A percentile compares a stretch with the other conserved stretches of the same genome.
Conservation (phyloP, 1,140 invertebrate genomes). For the Oncopeltus fasciatus region DNA sequence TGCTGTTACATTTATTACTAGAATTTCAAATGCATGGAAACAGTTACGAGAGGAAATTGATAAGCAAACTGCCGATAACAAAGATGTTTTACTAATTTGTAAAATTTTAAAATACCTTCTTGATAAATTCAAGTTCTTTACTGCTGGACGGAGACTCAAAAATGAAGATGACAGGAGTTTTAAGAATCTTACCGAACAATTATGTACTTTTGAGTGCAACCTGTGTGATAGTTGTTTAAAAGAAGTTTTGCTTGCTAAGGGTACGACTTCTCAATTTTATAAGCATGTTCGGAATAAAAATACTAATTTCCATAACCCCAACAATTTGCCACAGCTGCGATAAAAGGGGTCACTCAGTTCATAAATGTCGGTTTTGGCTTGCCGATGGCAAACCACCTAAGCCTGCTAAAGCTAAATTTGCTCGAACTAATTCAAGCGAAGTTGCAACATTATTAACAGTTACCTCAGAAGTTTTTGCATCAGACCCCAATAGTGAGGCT, state of each 20-base stretch:
- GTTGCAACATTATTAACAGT: background rate
- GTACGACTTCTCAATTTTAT: background rate
- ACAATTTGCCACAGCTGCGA: background rate
- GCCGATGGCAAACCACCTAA: background rate
- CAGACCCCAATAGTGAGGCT: constrained; percentile 19
- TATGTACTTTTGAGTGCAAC: no score
- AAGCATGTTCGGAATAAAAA: background rate
- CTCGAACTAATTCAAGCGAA: background rate
- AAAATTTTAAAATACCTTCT: no score
- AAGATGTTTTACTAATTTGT: no score
- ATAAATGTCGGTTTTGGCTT: background rate
- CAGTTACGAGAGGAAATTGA: no score
- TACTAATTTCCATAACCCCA: background rate
- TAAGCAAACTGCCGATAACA: no score
- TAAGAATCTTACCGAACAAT: no score
- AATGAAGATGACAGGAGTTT: no score
- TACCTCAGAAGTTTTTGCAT: background rate
- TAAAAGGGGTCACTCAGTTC: background rate
- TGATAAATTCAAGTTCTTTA: no score
- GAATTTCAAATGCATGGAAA: no score
- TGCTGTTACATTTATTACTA: background rate
- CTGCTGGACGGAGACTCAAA: no score
- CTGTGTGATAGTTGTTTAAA: background rate
- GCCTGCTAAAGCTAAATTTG: no score
- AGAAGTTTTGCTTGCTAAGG: background rate